phyloP scores from a whole-genome alignment of 1,140 invertebrate species.

The Caenorhabditis remanei region DNA sequence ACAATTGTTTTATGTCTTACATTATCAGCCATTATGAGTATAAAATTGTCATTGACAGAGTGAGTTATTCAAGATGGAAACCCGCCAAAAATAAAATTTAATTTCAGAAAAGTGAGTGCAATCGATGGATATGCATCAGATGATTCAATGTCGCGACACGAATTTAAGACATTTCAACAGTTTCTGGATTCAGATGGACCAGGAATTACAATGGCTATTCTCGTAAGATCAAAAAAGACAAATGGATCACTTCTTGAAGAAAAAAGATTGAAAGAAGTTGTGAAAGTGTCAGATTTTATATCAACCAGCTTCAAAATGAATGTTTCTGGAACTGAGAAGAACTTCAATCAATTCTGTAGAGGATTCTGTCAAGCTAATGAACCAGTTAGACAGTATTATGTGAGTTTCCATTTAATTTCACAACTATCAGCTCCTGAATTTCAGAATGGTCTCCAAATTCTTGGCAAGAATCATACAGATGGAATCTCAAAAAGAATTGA shows the following conservation, averaged over 20 bases:
- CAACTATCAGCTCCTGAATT: not conserved
- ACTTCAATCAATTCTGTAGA: conserved; percentile 58
- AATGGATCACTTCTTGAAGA: conserved; percentile 42
- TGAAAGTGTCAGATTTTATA: conserved; percentile 63
- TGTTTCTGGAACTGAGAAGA: conserved; percentile 38
- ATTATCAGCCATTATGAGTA: conserved; percentile 28
- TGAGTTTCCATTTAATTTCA: not conserved
- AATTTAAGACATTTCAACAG: conserved; percentile 61
- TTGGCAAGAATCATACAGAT: conserved; percentile 28
- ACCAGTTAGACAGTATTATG: conserved; percentile 62
- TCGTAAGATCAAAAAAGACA: conserved; percentile 63
- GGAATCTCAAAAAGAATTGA: conserved; percentile 56
- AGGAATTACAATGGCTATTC: conserved; percentile 61
- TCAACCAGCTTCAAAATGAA: conserved; percentile 55
- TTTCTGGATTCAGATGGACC: conserved; percentile 57
- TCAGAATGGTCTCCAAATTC: conserved; percentile 63
- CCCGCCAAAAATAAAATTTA: not conserved
- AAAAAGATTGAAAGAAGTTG: conserved; percentile 4
- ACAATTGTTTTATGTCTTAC: conserved; percentile 12
- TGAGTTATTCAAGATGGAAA: not conserved
- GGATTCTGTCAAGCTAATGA: conserved; percentile 63
- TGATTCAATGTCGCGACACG: conserved; percentile 28
- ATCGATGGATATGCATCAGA: conserved; percentile 35
- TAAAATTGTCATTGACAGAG: conserved; percentile 22
- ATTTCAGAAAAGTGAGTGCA: conserved; percentile 39